Evolutionary conservation across 1,140 invertebrate species (phyloP), one percentile per base, ranked within the genome.

Genomic region (Thaumatotibia leucotreta): DNA sequence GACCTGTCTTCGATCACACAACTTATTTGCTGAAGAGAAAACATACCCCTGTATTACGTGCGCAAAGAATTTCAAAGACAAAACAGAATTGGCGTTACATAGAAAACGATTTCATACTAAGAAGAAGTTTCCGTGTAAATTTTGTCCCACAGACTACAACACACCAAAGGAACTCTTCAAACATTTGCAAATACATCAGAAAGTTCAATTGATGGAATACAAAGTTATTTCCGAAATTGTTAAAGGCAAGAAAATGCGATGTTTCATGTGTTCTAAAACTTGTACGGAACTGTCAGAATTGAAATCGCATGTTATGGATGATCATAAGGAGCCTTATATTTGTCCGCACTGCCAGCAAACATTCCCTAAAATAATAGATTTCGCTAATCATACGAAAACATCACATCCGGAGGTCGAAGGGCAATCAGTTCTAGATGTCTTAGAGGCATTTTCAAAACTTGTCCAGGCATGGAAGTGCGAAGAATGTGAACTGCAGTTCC

Each of bases 391-490:
- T 29, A 88, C 77, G 0, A 91, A 89, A 66, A 80, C 78, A 5
- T 73, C 74, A 4, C 86, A 91, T 62, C 86, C 86, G 0, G 86
- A 91, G 63, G 77, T 88, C 0, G 85, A 85, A 76, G 79, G 82
- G 0, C 80, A 88, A 27, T 88, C 84, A 0, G 84, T 91, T n/a
- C 65, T 91, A 31, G 79, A 88, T 65, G 86, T 88, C 17, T 64
- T 91, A 4, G 84, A 91, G 73, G 88, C 86, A 0, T 88, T 89
- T 64, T 87, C 86, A 0, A 84, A 83, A 63, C 69, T 91, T 31
- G 82, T 87, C 0, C 80, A 84, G 65, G 86, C 83, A 11, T 91
- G 88, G 88, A 91, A 91, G 68, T 91, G 88, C 61, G 83, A 89
- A 23, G 86, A 89, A 45, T 91, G 88, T 64, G 79, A 83, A 6